Evolutionary conservation across 2,888 invertebrate species (phyloP), one percentile per base, ranked within the genome.

Genomic region (Nomada ruficornis): DNA sequence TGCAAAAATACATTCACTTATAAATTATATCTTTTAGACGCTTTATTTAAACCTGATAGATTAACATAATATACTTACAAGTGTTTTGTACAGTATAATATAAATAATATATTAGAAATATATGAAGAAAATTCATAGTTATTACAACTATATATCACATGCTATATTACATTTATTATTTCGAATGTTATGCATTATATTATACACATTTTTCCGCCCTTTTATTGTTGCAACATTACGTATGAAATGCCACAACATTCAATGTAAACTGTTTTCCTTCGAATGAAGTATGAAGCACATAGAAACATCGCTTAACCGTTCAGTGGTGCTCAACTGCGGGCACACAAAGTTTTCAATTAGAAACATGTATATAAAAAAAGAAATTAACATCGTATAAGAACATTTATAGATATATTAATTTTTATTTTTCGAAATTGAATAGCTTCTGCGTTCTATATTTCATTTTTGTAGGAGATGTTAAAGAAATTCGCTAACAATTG

Each of bases 1-100:
- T 97, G 89, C 42, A 94, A 75, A 52, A 42, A 42, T n/a, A 11
- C 23, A 50, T 47, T 64, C 36, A 20, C 23, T 57, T 26, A 10
- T 1, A 54, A 74, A 29, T 64, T 55, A 52, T 62, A 63, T 52
- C n/a, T 63, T 36, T 23, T 63, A 65, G 20, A 15, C 50, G 5
- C 10, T 36, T 15, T 13, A 73, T 55, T 36, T 36, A 36, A 71
- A n/a, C n/a, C 7, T 72, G 20, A 7, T 20, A 67, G 67, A 50
- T 71, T 15, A 18, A 55, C 26, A 7, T 29, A 1, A 65, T n/a
- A 54, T 57, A 87, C 88, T 88, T 82, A 87, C 87, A 72, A 57
- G 68, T 67, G 69, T 26, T 77, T 64, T 82, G 70, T 36, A 80
- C 47, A 64, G 7, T 59, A 52, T 71, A 47, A 62, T 78, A 71